These are phyloP conservation scores for Drosophila ironensis DNA, from an alignment of 1,140 invertebrate species.

Conservation along the genomic window DNA sequence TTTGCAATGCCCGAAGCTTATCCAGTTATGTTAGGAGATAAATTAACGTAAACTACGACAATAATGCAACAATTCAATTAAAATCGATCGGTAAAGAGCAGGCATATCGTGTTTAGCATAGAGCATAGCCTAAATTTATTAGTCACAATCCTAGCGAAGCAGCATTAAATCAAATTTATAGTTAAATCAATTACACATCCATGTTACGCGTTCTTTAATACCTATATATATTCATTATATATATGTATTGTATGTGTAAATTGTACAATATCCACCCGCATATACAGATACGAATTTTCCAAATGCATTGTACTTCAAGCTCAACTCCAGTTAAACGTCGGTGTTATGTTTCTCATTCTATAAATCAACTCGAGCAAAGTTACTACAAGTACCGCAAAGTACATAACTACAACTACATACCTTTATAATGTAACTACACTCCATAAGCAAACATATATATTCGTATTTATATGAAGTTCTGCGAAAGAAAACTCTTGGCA, in stretches of 20 bases:
- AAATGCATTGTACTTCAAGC: constrained; percentile 14
- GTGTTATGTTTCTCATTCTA: constrained; percentile 9
- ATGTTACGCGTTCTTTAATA: constrained; percentile 18
- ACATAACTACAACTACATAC: constrained; percentile 7
- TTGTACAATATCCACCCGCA: neutral
- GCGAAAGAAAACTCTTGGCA: neutral
- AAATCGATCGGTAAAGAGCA: constrained; percentile 31
- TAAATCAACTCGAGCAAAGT: constrained; percentile 21
- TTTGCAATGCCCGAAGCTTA: constrained; percentile 34
- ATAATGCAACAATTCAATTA: constrained; percentile 81
- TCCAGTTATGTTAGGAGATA: constrained; percentile 55
- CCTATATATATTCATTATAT: constrained; percentile 22
- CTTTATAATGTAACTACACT: neutral
- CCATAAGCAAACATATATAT: constrained; percentile 4
- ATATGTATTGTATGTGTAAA: constrained; percentile 1
- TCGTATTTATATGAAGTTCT: neutral
- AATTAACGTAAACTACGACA: constrained; percentile 81
- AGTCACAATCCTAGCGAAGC: constrained; percentile 57
- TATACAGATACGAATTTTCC: constrained; percentile 35
- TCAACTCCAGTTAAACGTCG: constrained; percentile 10
- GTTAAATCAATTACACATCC: constrained; percentile 42
- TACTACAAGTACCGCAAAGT: constrained; percentile 17
- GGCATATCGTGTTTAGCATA: constrained; percentile 29
- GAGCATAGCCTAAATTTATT: constrained; percentile 42
- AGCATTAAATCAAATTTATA: constrained; percentile 70